Evolutionary conservation across 2,888 invertebrate genomes (phyloP).

Genomic region (Bellardia pandia): DNA sequence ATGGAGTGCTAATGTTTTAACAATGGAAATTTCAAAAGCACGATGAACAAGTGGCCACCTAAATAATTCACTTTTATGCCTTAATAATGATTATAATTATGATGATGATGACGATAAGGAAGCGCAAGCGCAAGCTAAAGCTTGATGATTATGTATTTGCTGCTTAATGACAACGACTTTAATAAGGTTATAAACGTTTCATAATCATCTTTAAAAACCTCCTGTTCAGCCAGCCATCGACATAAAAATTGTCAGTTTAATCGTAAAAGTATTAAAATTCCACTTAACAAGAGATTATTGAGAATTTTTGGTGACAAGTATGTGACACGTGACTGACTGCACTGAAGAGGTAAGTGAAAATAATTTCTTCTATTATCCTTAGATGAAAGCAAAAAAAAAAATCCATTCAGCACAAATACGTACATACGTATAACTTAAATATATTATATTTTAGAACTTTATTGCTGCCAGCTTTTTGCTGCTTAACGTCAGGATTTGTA

Average conservation of each 20-base stretch:
- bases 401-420: not conserved
- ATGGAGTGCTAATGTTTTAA: slow-evolving; percentile 70
- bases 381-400: slow-evolving; percentile 25
- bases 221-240: slow-evolving; percentile 4
- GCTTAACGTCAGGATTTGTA: slow-evolving; percentile 49
- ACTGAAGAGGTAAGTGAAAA: slow-evolving; percentile 39
- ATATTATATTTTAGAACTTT: slow-evolving; percentile 32
- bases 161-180: slow-evolving; percentile 14
- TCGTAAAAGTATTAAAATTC: slow-evolving; percentile 57
- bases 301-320: slow-evolving; percentile 56
- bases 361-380: slow-evolving; percentile 21
- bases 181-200: slow-evolving; percentile 31
- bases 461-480: slow-evolving; percentile 33
- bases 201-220: slow-evolving; percentile 36
- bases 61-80: slow-evolving; percentile 47
- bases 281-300: slow-evolving; percentile 48
- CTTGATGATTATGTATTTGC: slow-evolving; percentile 34
- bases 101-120: slow-evolving; percentile 22
- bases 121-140: slow-evolving; percentile 22
- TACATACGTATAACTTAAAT: not conserved
- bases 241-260: slow-evolving; percentile 33
- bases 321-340: slow-evolving; percentile 51
- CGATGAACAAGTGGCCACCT: slow-evolving; percentile 51
- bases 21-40: slow-evolving; percentile 46
- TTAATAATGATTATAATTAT: slow-evolving; percentile 31